Conservation (phyloP, 2,113 vertebrate genomes). For the Alligator mississippiensis region DNA sequence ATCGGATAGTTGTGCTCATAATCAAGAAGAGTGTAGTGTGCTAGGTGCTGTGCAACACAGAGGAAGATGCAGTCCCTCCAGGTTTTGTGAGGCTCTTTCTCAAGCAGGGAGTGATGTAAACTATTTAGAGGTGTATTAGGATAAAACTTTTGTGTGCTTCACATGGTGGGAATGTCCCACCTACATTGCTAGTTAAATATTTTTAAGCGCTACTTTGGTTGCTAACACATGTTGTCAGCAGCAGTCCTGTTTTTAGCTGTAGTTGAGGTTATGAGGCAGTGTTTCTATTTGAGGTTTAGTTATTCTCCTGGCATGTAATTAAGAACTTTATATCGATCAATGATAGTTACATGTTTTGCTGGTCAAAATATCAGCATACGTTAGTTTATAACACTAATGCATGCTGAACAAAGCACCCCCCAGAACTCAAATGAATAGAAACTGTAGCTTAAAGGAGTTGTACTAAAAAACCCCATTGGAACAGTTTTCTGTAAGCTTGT, state of each 20-base stretch:
- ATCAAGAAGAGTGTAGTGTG: neutral
- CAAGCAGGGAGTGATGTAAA: neutral
- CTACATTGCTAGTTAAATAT: neutral
- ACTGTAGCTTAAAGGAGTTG: neutral
- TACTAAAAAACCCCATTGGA: rapidly evolving
- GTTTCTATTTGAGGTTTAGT: neutral
- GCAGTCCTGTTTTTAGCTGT: neutral
- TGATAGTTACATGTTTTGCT: rapidly evolving
- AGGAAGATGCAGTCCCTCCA: neutral
- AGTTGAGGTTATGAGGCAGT: neutral
- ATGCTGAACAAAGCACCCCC: neutral
- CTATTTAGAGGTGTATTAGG: neutral
- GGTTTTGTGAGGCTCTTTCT: neutral
- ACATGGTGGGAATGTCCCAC: neutral
- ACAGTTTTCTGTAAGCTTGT: neutral
- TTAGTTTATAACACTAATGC: neutral
- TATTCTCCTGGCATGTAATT: neutral
- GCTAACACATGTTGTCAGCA: neutral
- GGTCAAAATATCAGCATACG: neutral
- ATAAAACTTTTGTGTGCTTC: neutral
- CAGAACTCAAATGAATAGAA: neutral
- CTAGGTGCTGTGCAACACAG: rapidly evolving
- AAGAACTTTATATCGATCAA: too few species aligned
- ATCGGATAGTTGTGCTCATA: rapidly evolving
- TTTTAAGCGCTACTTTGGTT: neutral